These are phyloP conservation scores for Nomada flava DNA, from an alignment of 2,888 invertebrate genomes.

Conservation along the genomic window DNA sequence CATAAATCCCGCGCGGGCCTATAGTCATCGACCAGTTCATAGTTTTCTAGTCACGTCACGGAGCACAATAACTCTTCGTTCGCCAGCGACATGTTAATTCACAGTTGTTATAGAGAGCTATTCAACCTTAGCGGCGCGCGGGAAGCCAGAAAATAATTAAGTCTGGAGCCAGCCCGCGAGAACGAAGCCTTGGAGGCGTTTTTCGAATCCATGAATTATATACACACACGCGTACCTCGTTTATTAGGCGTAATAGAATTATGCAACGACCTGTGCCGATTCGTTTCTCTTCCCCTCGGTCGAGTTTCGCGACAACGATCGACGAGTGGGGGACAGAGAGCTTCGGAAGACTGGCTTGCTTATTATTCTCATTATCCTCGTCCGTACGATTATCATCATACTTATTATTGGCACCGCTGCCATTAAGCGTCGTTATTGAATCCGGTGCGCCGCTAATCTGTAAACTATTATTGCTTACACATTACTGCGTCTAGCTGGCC, in stretches of 20 bases:
- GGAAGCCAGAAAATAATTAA: conserved; percentile 61
- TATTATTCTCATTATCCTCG: conserved; percentile 28
- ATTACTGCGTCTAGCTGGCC: neutral
- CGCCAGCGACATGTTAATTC: conserved; percentile 54
- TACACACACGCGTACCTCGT: conserved; percentile 53
- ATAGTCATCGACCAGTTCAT: neutral
- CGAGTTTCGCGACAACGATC: neutral
- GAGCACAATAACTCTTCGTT: conserved; percentile 52
- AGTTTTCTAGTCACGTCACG: conserved; percentile 9
- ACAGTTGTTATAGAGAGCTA: conserved; percentile 41
- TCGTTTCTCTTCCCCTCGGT: conserved; percentile 48
- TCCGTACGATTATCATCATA: conserved; percentile 15
- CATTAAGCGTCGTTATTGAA: conserved; percentile 20
- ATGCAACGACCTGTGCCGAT: conserved; percentile 52
- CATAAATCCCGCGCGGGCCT: neutral
- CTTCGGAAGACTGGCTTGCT: too few relatives aligned
- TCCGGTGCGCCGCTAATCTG: neutral
- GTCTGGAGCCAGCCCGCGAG: conserved; percentile 30
- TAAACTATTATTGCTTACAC: conserved; percentile 28
- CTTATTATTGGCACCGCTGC: conserved; percentile 22
- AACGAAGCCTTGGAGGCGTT: conserved; percentile 16
- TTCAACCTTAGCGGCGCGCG: conserved; percentile 7
- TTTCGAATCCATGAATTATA: conserved; percentile 66
- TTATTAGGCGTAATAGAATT: conserved; percentile 57
- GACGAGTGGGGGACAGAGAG: neutral